phyloP scores from a whole-genome alignment of 2,797 vertebrate species.

The Allochrocebus solatus region DNA sequence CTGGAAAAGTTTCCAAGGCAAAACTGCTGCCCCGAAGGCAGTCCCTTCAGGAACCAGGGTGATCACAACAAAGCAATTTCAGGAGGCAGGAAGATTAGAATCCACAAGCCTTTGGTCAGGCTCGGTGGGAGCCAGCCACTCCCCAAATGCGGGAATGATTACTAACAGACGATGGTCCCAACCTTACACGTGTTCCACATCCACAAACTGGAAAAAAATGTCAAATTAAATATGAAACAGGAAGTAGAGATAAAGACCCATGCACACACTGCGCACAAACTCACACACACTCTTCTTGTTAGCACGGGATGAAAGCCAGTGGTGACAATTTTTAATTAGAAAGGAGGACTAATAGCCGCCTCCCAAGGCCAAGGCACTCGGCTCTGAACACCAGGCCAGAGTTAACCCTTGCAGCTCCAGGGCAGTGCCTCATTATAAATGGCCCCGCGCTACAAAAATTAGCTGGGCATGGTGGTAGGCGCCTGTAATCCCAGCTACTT shows the following conservation, averaged over 20 bases:
- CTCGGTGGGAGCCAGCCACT: not conserved
- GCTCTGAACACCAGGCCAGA: not conserved
- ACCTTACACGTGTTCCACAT: conserved; percentile 57
- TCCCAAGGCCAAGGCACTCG: conserved; percentile 24
- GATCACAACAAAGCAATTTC: not conserved
- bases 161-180: conserved; percentile 47
- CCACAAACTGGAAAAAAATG: conserved; percentile 66
- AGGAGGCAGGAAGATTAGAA: conserved; percentile 5
- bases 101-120: not conserved
- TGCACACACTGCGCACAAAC: not conserved
- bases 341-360: not conserved
- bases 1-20: not conserved
- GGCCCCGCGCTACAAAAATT: not conserved
- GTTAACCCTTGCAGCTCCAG: conserved; percentile 26
- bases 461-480: accelerated
- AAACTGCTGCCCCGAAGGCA: not conserved
- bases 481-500: not conserved
- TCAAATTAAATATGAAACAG: conserved; percentile 69
- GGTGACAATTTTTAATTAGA: conserved; percentile 68
- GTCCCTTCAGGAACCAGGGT: not conserved
- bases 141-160: conserved; percentile 25
- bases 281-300: conserved; percentile 48
- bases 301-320: conserved; percentile 56
- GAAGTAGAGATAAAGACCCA: conserved; percentile 67
- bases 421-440: not conserved